phyloP scores from a whole-genome alignment of 2,888 invertebrate genomes.

The Anoplius nigerrimus region DNA sequence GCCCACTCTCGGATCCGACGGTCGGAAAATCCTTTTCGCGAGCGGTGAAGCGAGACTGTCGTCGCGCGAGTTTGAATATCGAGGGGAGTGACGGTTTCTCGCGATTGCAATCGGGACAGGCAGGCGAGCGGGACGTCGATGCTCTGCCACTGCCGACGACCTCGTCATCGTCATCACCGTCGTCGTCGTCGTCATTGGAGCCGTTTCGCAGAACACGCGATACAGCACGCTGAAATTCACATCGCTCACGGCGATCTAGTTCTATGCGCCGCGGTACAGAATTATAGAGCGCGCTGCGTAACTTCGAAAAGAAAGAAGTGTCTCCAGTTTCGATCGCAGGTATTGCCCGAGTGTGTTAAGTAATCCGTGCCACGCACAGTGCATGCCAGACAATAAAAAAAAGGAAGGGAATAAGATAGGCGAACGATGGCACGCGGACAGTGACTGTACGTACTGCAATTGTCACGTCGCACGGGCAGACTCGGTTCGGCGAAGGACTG shows the following conservation, averaged over 20 bases:
- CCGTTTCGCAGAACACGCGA: constrained; percentile 2
- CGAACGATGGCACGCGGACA: too few relatives aligned
- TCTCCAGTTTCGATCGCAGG: constrained; percentile 37
- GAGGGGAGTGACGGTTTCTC: too few relatives aligned
- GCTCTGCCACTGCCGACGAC: not conserved
- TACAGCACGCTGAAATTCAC: not conserved
- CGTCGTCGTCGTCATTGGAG: not conserved
- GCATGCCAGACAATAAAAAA: too few relatives aligned
- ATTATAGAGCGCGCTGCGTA: constrained; percentile 53
- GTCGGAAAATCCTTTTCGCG: too few relatives aligned
- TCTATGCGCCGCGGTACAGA: constrained; percentile 31
- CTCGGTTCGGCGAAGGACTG: not conserved
- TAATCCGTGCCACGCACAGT: not conserved
- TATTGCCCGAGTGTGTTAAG: constrained; percentile 1
- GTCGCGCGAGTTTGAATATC: too few relatives aligned
- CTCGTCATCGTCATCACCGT: not conserved
- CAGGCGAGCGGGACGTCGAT: too few relatives aligned
- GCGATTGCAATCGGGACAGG: too few relatives aligned
- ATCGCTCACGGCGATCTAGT: constrained; percentile 23
- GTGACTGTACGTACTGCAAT: too few relatives aligned
- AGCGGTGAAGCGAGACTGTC: too few relatives aligned
- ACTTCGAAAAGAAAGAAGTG: constrained; percentile 35
- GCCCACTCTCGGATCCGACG: too few relatives aligned
- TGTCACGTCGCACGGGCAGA: too few relatives aligned
- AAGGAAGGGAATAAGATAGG: too few relatives aligned